These are phyloP conservation scores for Cryptocephalus primarius DNA, from an alignment of 2,888 invertebrate genomes.

Conservation along the genomic window DNA sequence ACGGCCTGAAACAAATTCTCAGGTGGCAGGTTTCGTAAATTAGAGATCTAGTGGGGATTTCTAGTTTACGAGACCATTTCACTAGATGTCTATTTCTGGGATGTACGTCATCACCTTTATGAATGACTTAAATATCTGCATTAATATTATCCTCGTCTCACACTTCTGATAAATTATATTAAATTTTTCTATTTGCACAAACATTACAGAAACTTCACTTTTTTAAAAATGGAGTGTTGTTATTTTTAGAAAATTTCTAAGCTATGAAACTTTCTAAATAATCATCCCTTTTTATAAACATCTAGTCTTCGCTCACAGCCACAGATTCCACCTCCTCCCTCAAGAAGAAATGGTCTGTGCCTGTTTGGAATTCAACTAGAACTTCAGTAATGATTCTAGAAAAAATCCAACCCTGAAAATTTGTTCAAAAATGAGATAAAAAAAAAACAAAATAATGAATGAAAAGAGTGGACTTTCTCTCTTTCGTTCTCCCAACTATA, in stretches of 20 bases:
- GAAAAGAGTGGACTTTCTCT: no score
- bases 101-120: neutral
- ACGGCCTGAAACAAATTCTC: constrained; percentile 53
- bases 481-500: no score
- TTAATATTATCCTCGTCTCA: no score
- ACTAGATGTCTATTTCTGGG: constrained; percentile 5
- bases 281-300: no score
- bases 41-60: constrained; percentile 14
- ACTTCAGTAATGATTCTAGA: constrained; percentile 17
- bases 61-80: constrained; percentile 12
- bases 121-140: neutral
- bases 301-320: constrained; percentile 26
- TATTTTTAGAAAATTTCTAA: no score
- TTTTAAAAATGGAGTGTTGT: no score
- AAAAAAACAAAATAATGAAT: constrained; percentile 1
- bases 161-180: no score
- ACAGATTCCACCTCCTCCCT: constrained; percentile 43
- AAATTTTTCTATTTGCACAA: no score
- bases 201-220: no score
- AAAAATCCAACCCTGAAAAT: constrained; percentile 48
- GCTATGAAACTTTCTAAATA: no score
- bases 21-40: constrained; percentile 37
- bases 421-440: constrained; percentile 32
- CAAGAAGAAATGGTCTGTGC: constrained; percentile 47
- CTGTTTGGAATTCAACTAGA: constrained; percentile 29